A percentile compares a stretch with the other conserved stretches of the same genome.
Evolutionary conservation across 2,888 invertebrate species (phyloP).

Genomic region (Agapetus fuscipes): DNA sequence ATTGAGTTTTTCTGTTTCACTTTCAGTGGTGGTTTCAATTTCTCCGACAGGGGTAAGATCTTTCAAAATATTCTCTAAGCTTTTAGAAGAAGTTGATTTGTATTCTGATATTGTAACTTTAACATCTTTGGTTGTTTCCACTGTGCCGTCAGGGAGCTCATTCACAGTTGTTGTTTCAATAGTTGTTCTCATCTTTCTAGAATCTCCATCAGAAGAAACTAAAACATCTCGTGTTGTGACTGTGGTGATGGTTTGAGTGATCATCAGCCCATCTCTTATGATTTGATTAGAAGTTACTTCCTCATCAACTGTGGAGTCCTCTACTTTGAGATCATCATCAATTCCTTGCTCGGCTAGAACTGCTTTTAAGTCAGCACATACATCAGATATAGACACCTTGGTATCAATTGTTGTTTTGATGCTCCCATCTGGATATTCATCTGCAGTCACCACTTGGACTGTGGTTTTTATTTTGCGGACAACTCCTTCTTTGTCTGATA

Average conservation of each 20-base stretch:
- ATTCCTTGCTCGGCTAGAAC: conserved; percentile 23
- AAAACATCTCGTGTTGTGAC: conserved; percentile 36
- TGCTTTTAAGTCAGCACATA: conserved; percentile 25
- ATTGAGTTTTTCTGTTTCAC: conserved; percentile 26
- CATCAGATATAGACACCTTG: conserved; percentile 34
- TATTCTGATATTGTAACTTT: conserved; percentile 36
- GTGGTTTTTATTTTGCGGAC: conserved; percentile 36
- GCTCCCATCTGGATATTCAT: conserved; percentile 39
- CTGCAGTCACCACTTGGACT: conserved; percentile 34
- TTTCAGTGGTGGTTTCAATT: conserved; percentile 29
- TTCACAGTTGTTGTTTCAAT: conserved; percentile 37
- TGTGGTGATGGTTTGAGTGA: conserved; percentile 33
- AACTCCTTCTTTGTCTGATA: conserved; percentile 29
- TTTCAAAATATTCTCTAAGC: conserved; percentile 19
- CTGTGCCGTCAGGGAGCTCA: conserved; percentile 32
- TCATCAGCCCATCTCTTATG: conserved; percentile 31
- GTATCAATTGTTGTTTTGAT: conserved; percentile 36
- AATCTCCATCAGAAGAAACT: conserved; percentile 29
- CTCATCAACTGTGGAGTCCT: conserved; percentile 31
- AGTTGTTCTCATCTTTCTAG: conserved; percentile 36
- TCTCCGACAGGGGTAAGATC: conserved; percentile 24
- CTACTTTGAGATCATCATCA: conserved; percentile 29
- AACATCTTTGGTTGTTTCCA: conserved; percentile 37
- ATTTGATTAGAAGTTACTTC: conserved; percentile 31
- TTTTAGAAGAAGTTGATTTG: conserved; percentile 23